A percentile compares a stretch with the other conserved stretches of the same genome.
Evolutionary conservation across 1,140 invertebrate genomes (phyloP).

Genomic region (Dermatophagoides farinae): DNA sequence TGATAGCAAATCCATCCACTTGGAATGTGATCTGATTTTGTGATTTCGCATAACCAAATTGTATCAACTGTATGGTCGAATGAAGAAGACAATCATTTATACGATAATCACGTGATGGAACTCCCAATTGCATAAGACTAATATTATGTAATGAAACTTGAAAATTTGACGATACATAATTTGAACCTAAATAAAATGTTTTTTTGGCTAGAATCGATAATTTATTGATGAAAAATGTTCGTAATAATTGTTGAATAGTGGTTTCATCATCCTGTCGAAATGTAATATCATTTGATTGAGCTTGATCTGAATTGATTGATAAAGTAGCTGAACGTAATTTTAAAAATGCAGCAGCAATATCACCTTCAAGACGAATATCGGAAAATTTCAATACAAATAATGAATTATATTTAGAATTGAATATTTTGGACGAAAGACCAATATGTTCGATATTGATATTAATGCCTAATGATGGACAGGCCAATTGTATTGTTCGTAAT

Average conservation of each 20-base stretch:
- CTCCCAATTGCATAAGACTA: constrained; percentile 44
- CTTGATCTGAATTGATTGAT: not conserved
- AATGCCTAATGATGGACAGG: not conserved
- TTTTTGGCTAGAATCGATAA: too few relatives aligned
- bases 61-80: constrained; percentile 47
- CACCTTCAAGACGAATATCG: constrained; percentile 18
- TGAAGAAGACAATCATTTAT: constrained; percentile 49
- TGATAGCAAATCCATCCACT: constrained; percentile 5
- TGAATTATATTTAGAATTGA: constrained; percentile 14
- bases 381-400: constrained; percentile 14
- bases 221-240: too few relatives aligned
- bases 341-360: constrained; percentile 14
- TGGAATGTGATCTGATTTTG: constrained; percentile 39
- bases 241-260: not conserved
- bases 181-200: not conserved
- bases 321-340: not conserved
- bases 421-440: constrained; percentile 12
- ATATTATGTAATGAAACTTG: constrained; percentile 43
- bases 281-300: not conserved
- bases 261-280: not conserved
- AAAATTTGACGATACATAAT: constrained; percentile 18
- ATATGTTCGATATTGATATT: constrained; percentile 13
- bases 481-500: not conserved
- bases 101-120: constrained; percentile 21
- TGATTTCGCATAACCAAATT: constrained; percentile 50